phyloP scores from a whole-genome alignment of 2,888 invertebrate genomes.

The Yponomeuta evonymella region DNA sequence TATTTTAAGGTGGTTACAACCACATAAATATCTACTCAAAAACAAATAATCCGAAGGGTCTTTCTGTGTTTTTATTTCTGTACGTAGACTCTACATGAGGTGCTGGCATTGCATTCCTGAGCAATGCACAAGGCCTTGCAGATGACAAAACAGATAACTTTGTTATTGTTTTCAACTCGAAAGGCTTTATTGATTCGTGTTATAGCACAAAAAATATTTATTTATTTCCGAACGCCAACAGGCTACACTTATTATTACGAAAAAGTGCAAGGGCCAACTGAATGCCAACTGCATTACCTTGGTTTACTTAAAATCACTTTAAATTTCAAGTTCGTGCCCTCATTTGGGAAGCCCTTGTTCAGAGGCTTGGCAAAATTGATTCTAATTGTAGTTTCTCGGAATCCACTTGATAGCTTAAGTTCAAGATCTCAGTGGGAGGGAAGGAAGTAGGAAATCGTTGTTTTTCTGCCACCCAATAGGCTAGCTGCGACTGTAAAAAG shows the following conservation, averaged over 20 bases:
- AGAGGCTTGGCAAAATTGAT: background rate
- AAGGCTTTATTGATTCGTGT: background rate
- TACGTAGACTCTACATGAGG: background rate
- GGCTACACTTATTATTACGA: too few species aligned
- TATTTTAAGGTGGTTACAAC: background rate
- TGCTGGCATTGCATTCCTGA: constrained; percentile 8
- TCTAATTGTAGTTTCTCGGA: background rate
- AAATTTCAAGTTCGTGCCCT: background rate
- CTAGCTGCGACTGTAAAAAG: background rate
- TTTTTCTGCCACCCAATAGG: background rate
- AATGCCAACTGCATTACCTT: too few species aligned
- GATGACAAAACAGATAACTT: background rate
- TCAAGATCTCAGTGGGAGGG: background rate
- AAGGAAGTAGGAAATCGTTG: background rate
- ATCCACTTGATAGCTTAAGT: background rate
- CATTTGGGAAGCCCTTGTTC: background rate
- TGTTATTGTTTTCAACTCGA: background rate
- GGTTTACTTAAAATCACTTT: background rate
- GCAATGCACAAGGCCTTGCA: constrained; percentile 2
- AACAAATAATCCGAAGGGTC: background rate
- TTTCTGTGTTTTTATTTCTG: background rate
- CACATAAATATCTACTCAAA: background rate
- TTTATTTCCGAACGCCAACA: background rate
- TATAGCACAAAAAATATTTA: background rate
- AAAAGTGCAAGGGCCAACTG: too few species aligned